Percentiles rank a stretch among this genome's conserved stretches.
Evolutionary conservation across 2,888 invertebrate species (phyloP).

Genomic region (Stomorhina lunata): DNA sequence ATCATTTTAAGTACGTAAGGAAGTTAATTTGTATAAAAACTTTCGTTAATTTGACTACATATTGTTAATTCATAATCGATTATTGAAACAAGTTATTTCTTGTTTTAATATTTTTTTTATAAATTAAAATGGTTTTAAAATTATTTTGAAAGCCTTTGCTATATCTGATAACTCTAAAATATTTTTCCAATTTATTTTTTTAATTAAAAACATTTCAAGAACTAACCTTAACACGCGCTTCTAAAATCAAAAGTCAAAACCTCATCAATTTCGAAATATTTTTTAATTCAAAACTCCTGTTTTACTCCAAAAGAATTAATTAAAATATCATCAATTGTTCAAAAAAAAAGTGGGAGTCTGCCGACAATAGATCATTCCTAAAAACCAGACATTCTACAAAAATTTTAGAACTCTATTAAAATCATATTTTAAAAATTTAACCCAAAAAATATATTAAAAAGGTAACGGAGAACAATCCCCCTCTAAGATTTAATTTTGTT

Average conservation of each 20-base stretch:
- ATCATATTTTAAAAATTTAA: slow-evolving; percentile 17
- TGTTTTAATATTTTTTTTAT: too few species aligned
- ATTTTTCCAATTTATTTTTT: too few species aligned
- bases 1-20: too few species aligned
- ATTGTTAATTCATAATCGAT: too few species aligned
- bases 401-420: not conserved
- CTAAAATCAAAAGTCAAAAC: not conserved
- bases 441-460: slow-evolving; percentile 35
- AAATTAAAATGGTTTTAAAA: too few species aligned
- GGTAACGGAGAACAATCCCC: slow-evolving; percentile 53
- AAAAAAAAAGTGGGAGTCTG: not conserved
- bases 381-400: not conserved
- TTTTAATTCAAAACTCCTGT: slow-evolving; percentile 54
- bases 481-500: slow-evolving; percentile 22
- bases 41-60: too few species aligned
- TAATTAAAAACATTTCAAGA: slow-evolving; percentile 46
- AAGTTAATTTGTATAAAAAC: too few species aligned
- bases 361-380: slow-evolving; percentile 11
- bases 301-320: slow-evolving; percentile 43
- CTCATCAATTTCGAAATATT: slow-evolving; percentile 36
- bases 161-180: too few species aligned
- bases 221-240: slow-evolving; percentile 41
- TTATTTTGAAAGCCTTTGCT: too few species aligned
- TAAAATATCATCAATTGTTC: slow-evolving; percentile 38
- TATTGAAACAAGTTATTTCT: too few species aligned